Percentiles rank a stretch among this genome's conserved stretches.
phyloP scores from a whole-genome alignment of 2,113 vertebrate species.

The Alexandromys fortis region DNA sequence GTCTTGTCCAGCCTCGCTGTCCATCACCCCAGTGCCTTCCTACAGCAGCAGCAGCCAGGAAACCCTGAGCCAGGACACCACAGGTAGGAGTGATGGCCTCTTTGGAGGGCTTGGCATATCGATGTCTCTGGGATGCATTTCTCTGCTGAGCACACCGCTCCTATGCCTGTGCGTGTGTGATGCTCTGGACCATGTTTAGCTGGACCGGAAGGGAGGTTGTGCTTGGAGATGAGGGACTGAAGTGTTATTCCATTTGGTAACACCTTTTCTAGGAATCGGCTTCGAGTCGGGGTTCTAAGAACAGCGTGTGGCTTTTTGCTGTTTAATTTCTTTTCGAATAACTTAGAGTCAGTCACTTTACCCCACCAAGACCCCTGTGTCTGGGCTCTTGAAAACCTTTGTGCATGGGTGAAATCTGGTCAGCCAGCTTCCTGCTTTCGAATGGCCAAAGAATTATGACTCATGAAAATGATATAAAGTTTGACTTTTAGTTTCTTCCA shows the following conservation, averaged over 20 bases:
- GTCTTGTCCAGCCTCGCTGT: conserved; percentile 93
- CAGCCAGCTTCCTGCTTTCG: neutral
- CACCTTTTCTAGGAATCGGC: neutral
- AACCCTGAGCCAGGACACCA: conserved; percentile 90
- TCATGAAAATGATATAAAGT: neutral
- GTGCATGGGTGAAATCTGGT: fast-evolving
- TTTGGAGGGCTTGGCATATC: neutral
- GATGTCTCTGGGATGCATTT: neutral
- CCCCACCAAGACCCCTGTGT: neutral
- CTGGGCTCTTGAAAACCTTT: neutral
- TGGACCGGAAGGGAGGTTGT: neutral
- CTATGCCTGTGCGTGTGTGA: neutral
- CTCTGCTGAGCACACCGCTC: neutral
- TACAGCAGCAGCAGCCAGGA: conserved; percentile 92
- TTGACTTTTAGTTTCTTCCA: conserved; percentile 19
- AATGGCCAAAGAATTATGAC: neutral
- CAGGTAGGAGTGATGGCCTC: conserved; percentile 82
- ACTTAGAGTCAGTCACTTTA: neutral
- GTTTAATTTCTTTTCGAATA: neutral
- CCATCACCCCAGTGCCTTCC: conserved; percentile 92
- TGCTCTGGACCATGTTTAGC: neutral
- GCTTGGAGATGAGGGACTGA: neutral
- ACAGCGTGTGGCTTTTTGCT: neutral
- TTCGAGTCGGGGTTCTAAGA: neutral
- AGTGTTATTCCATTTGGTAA: neutral